These are phyloP conservation scores for Polypedilum vanderplanki DNA, from an alignment of 1,140 invertebrate species.

Conservation along the genomic window DNA sequence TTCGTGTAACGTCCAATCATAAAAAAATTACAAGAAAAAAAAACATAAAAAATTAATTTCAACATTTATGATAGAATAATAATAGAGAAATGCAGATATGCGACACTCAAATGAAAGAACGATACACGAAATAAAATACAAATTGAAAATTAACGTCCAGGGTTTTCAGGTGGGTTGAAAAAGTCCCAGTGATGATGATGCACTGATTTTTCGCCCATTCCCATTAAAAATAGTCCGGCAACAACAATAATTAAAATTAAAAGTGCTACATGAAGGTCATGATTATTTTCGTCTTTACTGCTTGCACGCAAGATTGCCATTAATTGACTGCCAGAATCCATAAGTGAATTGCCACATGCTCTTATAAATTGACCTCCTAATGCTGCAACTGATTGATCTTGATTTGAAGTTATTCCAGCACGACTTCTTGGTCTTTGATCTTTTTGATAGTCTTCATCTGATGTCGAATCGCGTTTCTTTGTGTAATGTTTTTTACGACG, in stretches of 20 bases:
- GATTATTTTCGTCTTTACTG: constrained; percentile 53
- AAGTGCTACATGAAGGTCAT: constrained; percentile 62
- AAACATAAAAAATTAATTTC: too few species aligned
- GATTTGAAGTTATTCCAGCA: constrained; percentile 38
- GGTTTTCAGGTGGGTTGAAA: constrained; percentile 62
- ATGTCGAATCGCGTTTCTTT: constrained; percentile 46
- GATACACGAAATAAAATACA: background rate
- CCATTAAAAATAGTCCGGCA: constrained; percentile 50
- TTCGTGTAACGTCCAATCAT: too few species aligned
- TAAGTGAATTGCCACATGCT: constrained; percentile 55
- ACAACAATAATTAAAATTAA: constrained; percentile 67
- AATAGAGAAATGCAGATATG: too few species aligned
- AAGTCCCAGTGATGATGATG: constrained; percentile 78
- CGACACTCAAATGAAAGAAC: too few species aligned
- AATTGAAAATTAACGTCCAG: background rate
- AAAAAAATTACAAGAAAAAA: too few species aligned
- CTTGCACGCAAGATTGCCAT: constrained; percentile 54
- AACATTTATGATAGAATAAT: too few species aligned
- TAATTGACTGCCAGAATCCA: constrained; percentile 57
- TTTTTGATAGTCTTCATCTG: constrained; percentile 45
- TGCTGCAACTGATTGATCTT: constrained; percentile 50
- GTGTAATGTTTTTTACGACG: constrained; percentile 42
- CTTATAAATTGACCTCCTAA: constrained; percentile 57
- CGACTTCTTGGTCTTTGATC: constrained; percentile 41
- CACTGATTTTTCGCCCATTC: constrained; percentile 58